These are phyloP conservation scores for Atrina japonica DNA, from an alignment of 2,888 invertebrate genomes.

Conservation along the genomic window DNA sequence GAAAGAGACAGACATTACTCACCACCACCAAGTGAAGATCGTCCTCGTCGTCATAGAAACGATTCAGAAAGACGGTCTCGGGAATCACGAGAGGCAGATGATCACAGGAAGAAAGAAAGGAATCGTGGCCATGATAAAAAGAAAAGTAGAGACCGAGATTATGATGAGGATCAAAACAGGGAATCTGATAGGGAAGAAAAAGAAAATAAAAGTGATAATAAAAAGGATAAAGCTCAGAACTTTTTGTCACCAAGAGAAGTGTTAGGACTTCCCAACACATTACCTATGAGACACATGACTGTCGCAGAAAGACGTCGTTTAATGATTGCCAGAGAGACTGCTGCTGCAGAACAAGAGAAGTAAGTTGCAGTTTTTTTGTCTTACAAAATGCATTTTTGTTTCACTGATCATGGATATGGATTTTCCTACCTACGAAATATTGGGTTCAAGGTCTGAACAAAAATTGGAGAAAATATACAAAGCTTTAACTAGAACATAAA, in stretches of 20 bases:
- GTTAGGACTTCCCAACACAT: slow-evolving; percentile 54
- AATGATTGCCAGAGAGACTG: slow-evolving; percentile 53
- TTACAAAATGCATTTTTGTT: too few species aligned
- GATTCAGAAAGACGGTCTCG: slow-evolving; percentile 8
- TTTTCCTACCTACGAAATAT: too few species aligned
- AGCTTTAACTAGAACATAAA: too few species aligned
- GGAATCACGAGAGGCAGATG: slow-evolving; percentile 15
- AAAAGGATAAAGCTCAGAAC: slow-evolving; percentile 1
- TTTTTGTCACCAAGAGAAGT: slow-evolving; percentile 49
- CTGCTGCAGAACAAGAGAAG: slow-evolving; percentile 56
- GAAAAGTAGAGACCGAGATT: too few species aligned
- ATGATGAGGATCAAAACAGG: too few species aligned
- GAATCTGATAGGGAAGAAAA: slow-evolving; percentile 28
- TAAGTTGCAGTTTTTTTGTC: too few species aligned
- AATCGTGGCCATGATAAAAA: slow-evolving; percentile 23
- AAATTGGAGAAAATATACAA: too few species aligned
- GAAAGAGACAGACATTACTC: slow-evolving; percentile 21
- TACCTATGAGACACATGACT: slow-evolving; percentile 70
- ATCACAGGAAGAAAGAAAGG: neutral
- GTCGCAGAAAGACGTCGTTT: slow-evolving; percentile 58
- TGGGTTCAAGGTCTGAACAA: too few species aligned
- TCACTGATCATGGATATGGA: too few species aligned
- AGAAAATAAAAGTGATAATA: slow-evolving; percentile 12
- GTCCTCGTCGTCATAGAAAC: slow-evolving; percentile 18
- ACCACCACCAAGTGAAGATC: neutral